These are phyloP conservation scores for mouse (Mus musculus) DNA, from an alignment of 2,113 vertebrate species.

Conservation along the genomic window DNA sequence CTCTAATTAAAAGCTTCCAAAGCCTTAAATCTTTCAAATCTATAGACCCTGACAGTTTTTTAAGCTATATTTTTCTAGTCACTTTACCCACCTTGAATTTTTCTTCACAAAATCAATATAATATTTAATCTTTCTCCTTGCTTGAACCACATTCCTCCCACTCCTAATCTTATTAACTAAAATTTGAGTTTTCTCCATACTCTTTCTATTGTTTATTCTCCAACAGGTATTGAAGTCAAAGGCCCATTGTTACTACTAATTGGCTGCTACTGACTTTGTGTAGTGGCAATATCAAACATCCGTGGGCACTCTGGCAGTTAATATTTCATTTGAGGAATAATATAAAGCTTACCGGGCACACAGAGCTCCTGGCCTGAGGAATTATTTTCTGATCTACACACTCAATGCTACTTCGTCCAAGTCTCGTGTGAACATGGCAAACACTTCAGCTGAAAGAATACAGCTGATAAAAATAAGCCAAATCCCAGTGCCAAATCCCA, in stretches of 20 bases:
- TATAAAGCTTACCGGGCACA: background rate
- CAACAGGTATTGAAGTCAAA: background rate
- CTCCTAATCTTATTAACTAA: background rate
- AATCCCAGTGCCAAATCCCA: background rate
- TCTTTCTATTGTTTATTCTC: background rate
- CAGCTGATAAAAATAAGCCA: background rate
- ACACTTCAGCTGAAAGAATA: background rate
- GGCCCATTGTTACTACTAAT: background rate
- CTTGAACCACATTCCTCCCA: background rate
- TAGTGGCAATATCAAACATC: background rate
- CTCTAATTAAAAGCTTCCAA: background rate
- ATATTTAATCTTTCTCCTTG: background rate
- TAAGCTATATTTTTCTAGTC: no score
- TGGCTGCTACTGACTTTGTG: no score
- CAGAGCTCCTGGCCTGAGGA: background rate
- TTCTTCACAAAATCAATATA: background rate
- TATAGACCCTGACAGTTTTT: no score
- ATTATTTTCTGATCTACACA: background rate
- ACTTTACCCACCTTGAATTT: background rate
- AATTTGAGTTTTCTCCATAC: background rate
- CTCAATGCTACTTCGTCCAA: background rate
- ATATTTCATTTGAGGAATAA: background rate
- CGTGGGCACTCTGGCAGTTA: background rate
- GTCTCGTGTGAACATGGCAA: background rate
- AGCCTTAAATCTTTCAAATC: background rate